These are phyloP conservation scores for Drosophila seguyi DNA, from an alignment of 1,140 invertebrate genomes.

Conservation along the genomic window DNA sequence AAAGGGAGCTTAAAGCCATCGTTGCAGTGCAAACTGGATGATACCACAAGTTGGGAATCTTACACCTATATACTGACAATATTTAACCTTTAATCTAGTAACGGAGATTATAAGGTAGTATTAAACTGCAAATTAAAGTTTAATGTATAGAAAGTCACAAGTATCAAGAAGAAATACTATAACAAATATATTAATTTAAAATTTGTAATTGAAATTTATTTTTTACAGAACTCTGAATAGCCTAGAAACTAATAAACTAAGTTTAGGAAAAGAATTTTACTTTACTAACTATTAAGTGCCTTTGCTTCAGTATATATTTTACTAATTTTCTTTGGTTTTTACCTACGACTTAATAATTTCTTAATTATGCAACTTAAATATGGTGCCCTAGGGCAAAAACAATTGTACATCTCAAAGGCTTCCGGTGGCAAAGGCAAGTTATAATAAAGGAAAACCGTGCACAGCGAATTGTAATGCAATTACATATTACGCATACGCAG, in stretches of 20 bases:
- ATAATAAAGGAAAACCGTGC: conserved; percentile 9
- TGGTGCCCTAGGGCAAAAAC: background rate
- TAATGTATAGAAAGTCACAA: no score
- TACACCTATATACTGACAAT: background rate
- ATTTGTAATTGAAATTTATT: no score
- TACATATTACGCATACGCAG: conserved; percentile 44
- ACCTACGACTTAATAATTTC: background rate
- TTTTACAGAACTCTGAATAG: no score
- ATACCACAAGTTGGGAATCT: background rate
- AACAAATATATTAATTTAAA: no score
- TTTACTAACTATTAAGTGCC: background rate
- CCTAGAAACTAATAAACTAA: no score
- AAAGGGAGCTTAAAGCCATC: conserved; percentile 16
- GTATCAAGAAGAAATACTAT: no score
- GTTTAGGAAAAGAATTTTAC: background rate
- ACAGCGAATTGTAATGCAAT: conserved; percentile 19
- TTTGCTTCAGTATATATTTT: background rate
- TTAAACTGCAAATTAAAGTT: no score
- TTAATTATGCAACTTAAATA: background rate
- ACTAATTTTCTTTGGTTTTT: background rate
- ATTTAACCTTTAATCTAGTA: no score
- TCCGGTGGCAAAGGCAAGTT: conserved; percentile 8
- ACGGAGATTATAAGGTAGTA: no score
- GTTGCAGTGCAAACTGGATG: conserved; percentile 27
- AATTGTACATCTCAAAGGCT: background rate